phyloP scores from a whole-genome alignment of 2,113 vertebrate genomes.

The Argyrosomus japonicus region DNA sequence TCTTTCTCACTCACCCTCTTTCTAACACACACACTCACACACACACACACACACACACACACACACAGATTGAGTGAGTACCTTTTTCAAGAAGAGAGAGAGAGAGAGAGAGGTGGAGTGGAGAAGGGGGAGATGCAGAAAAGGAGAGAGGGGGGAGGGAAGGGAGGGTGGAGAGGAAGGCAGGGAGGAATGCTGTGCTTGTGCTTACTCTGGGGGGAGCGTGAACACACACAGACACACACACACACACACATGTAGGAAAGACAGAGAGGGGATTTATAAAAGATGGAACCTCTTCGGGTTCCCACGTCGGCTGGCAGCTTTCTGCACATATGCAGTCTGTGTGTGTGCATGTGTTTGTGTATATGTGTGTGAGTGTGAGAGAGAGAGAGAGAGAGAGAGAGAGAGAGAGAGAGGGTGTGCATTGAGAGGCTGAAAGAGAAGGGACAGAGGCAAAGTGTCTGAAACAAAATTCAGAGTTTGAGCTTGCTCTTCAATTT shows the following conservation, averaged over 20 bases:
- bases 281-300: constrained; percentile 71
- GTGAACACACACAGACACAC: constrained; percentile 55
- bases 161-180: constrained; percentile 58
- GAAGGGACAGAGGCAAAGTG: constrained; percentile 23
- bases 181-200: constrained; percentile 71
- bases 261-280: constrained; percentile 76
- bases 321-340: constrained; percentile 69
- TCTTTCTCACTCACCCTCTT: constrained; percentile 52
- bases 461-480: constrained; percentile 36
- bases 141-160: constrained; percentile 25
- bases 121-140: constrained; percentile 43
- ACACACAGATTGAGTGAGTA: constrained; percentile 45
- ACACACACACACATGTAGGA: constrained; percentile 55
- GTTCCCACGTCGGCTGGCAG: constrained; percentile 74
- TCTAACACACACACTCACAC: constrained; percentile 34
- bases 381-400: background rate
- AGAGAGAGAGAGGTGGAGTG: constrained; percentile 45
- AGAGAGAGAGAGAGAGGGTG: background rate
- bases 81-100: constrained; percentile 54
- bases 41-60: constrained; percentile 36
- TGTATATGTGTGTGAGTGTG: constrained; percentile 23
- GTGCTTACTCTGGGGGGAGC: constrained; percentile 58
- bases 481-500: constrained; percentile 30
- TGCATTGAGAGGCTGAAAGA: constrained; percentile 9
- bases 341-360: constrained; percentile 34